Evolutionary conservation across 2,113 vertebrate genomes (phyloP).

Genomic region (Vulpes vulpes): DNA sequence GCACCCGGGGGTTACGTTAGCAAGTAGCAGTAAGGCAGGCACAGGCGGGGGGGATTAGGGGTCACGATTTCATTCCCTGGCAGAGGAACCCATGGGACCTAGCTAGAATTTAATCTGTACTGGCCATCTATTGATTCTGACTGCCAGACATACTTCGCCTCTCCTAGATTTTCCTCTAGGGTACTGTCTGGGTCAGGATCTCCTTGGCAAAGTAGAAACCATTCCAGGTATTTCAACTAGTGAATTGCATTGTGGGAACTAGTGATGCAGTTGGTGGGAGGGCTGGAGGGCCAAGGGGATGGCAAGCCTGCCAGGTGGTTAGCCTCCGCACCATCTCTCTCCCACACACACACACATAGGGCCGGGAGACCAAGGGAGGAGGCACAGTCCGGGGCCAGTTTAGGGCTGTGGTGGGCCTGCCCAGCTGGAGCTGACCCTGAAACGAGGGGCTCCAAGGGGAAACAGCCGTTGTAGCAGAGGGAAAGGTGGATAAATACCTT

Average conservation of each 20-base stretch:
- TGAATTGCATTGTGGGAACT: background rate
- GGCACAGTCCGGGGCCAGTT: background rate
- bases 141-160: background rate
- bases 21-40: background rate
- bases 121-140: background rate
- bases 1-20: background rate
- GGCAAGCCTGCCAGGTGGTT: fast-evolving
- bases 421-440: background rate
- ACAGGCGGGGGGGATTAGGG: background rate
- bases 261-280: background rate
- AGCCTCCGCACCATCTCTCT: background rate
- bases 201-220: background rate
- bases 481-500: background rate
- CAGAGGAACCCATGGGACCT: background rate
- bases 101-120: background rate
- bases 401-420: background rate
- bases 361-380: background rate
- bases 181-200: background rate
- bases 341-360: fast-evolving
- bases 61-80: background rate
- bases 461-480: background rate
- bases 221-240: background rate
- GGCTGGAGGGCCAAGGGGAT: too few relatives aligned
- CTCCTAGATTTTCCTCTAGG: background rate
- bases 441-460: background rate